These are phyloP conservation scores for Rhinogobio ventralis DNA, from an alignment of 2,797 vertebrate species.

Conservation along the genomic window DNA sequence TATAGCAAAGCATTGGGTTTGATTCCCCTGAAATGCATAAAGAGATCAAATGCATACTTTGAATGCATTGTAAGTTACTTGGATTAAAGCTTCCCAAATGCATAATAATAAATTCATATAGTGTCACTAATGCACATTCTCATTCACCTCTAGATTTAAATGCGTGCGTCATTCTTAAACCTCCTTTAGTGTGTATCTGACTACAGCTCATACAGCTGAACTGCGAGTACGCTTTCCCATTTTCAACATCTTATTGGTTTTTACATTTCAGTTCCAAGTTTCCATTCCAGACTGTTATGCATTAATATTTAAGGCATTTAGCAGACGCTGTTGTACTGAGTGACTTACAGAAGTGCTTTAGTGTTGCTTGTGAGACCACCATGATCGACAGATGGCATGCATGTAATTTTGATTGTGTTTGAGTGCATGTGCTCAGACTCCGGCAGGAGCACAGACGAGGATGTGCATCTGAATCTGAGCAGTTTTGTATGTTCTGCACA, in stretches of 20 bases:
- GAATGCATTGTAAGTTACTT: not conserved
- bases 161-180: not conserved
- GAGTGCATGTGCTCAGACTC: not conserved
- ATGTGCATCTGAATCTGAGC: not conserved
- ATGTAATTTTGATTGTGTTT: not conserved
- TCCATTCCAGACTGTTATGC: not conserved
- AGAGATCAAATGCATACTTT: not conserved
- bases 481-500: too few species aligned
- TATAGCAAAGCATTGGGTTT: not conserved
- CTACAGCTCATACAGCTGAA: not conserved
- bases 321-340: constrained; percentile 18
- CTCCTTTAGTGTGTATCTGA: not conserved
- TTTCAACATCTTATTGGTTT: not conserved
- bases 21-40: not conserved
- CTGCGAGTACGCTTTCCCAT: not conserved
- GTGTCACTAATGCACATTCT: not conserved
- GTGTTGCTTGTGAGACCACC: not conserved
- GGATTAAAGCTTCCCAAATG: not conserved
- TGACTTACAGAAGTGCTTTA: constrained; percentile 13
- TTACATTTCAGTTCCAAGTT: not conserved
- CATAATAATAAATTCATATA: not conserved
- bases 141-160: not conserved
- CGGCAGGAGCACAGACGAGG: not conserved
- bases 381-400: constrained; percentile 3
- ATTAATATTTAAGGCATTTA: constrained; percentile 2